Conservation (phyloP, 2,113 vertebrate genomes). For the Apodemus speciosus region DNA sequence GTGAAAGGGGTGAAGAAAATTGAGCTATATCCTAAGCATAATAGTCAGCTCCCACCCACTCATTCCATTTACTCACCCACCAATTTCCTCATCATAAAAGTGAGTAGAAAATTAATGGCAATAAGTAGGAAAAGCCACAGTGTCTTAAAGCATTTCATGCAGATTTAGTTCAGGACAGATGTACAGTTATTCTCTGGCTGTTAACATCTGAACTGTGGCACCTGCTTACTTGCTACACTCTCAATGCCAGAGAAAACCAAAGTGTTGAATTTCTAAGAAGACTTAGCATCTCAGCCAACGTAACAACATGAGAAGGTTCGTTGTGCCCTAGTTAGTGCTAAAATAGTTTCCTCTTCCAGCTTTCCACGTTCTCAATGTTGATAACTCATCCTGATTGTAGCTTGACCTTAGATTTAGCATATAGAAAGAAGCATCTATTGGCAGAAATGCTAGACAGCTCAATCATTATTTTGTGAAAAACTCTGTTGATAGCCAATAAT, state of each 20-base stretch:
- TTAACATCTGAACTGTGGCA: not conserved
- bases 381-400: not conserved
- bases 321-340: not conserved
- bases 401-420: not conserved
- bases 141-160: slow-evolving; percentile 15
- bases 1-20: slow-evolving; percentile 36
- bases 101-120: slow-evolving; percentile 72
- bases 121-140: not conserved
- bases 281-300: not conserved
- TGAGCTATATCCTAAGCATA: not conserved
- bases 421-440: not conserved
- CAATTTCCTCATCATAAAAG: slow-evolving; percentile 66
- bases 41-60: slow-evolving; percentile 20
- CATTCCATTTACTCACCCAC: slow-evolving; percentile 12
- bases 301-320: not conserved
- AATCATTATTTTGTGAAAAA: slow-evolving; percentile 1
- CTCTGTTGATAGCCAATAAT: not conserved
- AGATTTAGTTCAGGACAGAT: not conserved
- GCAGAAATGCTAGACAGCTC: not conserved
- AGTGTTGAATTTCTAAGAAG: not conserved
- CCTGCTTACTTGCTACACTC: not conserved
- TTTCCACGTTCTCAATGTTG: not conserved
- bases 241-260: not conserved
- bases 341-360: not conserved
- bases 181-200: not conserved